Evolutionary conservation across 2,888 invertebrate genomes (phyloP).

Genomic region (Sesia bembeciformis): DNA sequence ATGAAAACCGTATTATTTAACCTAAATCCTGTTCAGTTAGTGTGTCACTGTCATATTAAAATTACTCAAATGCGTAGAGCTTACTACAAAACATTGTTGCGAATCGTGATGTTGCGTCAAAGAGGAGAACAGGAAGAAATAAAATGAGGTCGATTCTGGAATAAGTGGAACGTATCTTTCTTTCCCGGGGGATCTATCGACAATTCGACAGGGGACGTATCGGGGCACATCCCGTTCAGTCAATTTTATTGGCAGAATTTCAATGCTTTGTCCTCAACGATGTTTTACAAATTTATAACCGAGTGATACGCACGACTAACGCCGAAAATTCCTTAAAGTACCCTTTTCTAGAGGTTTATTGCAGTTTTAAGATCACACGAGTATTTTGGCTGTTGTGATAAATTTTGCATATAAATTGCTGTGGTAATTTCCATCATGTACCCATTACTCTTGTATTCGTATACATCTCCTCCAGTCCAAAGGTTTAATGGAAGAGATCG

Average conservation of each 20-base stretch:
- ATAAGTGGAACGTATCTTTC: conserved; percentile 51
- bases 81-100: conserved; percentile 19
- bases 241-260: conserved; percentile 54
- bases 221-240: conserved; percentile 35
- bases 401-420: no score
- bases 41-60: background rate
- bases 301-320: background rate
- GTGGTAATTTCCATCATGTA: no score
- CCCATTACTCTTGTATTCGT: no score
- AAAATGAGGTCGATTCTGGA: conserved; percentile 44
- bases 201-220: conserved; percentile 42
- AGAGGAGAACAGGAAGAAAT: conserved; percentile 26
- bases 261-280: conserved; percentile 46
- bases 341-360: no score
- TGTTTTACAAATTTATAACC: conserved; percentile 44
- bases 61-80: conserved; percentile 19
- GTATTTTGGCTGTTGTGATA: no score
- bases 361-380: no score
- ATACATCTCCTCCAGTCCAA: no score
- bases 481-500: no score
- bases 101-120: conserved; percentile 13
- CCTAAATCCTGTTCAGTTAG: background rate
- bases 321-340: background rate
- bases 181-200: conserved; percentile 44
- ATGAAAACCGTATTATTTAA: background rate